phyloP scores from a whole-genome alignment of 2,888 invertebrate genomes.

The Myopa testacea region DNA sequence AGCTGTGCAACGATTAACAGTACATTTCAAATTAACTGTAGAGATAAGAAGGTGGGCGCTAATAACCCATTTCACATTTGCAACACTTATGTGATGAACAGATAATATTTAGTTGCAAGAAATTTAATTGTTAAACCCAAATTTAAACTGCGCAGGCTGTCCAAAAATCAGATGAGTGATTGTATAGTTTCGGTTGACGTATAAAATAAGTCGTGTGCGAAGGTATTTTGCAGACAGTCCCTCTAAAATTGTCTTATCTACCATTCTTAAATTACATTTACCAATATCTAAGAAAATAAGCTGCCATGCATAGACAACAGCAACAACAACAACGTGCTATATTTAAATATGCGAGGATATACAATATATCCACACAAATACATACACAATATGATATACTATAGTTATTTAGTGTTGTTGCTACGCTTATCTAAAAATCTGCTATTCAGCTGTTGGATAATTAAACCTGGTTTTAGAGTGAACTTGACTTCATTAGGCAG shows the following conservation, averaged over 20 bases:
- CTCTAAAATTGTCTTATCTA: background rate
- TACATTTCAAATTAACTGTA: background rate
- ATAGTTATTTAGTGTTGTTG: background rate
- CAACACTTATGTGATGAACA: slow-evolving; percentile 33
- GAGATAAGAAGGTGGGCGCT: background rate
- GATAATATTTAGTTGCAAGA: slow-evolving; percentile 12
- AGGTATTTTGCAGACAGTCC: background rate
- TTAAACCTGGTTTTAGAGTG: too few species aligned
- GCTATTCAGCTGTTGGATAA: too few species aligned
- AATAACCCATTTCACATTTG: slow-evolving; percentile 8
- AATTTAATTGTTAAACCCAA: background rate
- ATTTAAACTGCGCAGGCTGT: too few species aligned
- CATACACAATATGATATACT: too few species aligned
- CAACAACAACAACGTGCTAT: background rate
- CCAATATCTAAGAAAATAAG: background rate
- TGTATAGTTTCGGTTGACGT: background rate
- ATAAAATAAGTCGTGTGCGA: background rate
- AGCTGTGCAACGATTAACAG: background rate
- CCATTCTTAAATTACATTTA: background rate
- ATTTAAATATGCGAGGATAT: background rate
- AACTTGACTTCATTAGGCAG: too few species aligned
- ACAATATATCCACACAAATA: too few species aligned
- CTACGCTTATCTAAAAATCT: too few species aligned
- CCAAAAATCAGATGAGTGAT: background rate
- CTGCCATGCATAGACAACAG: slow-evolving; percentile 22